Conservation (phyloP, 2,797 vertebrate genomes). For the Takifugu ocellatus region DNA sequence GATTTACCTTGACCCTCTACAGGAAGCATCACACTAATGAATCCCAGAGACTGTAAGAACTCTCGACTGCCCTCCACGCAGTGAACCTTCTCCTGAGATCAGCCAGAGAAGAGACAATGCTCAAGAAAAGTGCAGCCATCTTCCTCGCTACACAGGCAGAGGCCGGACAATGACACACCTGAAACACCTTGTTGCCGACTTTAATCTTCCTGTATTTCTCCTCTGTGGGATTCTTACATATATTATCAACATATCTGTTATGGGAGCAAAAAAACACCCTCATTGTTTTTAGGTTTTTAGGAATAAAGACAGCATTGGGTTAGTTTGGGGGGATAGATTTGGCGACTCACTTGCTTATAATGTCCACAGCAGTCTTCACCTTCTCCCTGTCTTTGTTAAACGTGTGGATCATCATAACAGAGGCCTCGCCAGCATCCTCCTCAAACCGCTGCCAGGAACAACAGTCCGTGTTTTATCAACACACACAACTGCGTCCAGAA, state of each 20-base stretch:
- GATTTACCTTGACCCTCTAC: constrained; percentile 83
- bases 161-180: constrained; percentile 68
- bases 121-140: background rate
- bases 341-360: constrained; percentile 86
- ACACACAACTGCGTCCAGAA: background rate
- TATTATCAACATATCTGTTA: constrained; percentile 90
- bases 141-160: background rate
- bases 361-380: constrained; percentile 86
- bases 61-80: constrained; percentile 83
- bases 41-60: constrained; percentile 89
- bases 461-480: constrained; percentile 22
- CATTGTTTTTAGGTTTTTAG: background rate
- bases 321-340: constrained; percentile 6
- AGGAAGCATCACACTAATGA: constrained; percentile 77
- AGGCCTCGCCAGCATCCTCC: constrained; percentile 83
- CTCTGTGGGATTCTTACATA: constrained; percentile 88
- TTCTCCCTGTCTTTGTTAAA: constrained; percentile 91
- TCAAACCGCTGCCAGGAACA: constrained; percentile 77
- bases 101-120: background rate
- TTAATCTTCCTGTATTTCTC: constrained; percentile 92
- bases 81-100: constrained; percentile 84
- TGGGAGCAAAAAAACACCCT: constrained; percentile 3
- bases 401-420: constrained; percentile 95
- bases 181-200: constrained; percentile 90
- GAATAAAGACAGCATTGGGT: background rate